Conservation (phyloP, 2,797 vertebrate species). For the Galagoides demidoff region DNA sequence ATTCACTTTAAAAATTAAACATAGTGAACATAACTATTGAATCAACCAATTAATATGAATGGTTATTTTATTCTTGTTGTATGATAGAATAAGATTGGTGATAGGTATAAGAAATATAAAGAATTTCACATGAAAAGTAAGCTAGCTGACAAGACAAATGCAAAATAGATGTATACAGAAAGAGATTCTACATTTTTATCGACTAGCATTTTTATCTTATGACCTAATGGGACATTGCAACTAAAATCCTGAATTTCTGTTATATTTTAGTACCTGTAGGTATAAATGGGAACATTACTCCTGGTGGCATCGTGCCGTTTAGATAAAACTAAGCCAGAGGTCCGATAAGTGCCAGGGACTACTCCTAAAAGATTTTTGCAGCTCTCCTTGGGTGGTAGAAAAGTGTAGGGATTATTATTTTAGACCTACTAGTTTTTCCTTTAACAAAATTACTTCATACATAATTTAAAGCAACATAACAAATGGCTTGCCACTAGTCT, state of each 20-base stretch:
- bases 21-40: constrained; percentile 16
- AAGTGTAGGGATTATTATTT: background rate
- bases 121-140: background rate
- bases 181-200: background rate
- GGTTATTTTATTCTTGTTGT: background rate
- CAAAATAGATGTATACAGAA: background rate
- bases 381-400: background rate
- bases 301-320: background rate
- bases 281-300: background rate
- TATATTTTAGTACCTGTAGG: constrained; percentile 3
- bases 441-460: background rate
- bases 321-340: background rate
- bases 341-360: background rate
- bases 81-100: constrained; percentile 21
- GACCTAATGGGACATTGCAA: background rate
- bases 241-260: constrained; percentile 28
- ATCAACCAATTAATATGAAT: constrained; percentile 6
- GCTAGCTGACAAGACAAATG: background rate
- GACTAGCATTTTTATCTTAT: background rate
- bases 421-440: background rate
- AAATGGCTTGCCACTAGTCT: background rate
- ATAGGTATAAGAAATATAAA: background rate
- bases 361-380: background rate
- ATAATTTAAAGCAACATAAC: background rate
- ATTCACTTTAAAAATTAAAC: constrained; percentile 29